A percentile compares a stretch with the other conserved stretches of the same genome.
phyloP scores from a whole-genome alignment of 2,888 invertebrate genomes.

The Calephelis perditalis region DNA sequence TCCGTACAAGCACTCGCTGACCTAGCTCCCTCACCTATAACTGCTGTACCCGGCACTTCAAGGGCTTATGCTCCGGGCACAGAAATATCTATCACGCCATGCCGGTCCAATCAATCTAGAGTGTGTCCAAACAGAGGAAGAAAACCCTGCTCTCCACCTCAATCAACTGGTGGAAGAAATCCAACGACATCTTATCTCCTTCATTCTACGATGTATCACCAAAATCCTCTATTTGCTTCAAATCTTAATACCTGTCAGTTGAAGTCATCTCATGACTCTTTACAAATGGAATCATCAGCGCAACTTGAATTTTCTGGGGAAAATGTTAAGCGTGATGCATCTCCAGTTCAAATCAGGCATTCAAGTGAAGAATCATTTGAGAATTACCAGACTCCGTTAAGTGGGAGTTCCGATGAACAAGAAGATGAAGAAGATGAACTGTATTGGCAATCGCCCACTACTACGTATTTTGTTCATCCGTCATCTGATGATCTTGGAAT shows the following conservation, averaged over 20 bases:
- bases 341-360: background rate
- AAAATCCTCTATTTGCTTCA: slow-evolving; percentile 19
- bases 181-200: slow-evolving; percentile 43
- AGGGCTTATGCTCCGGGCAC: slow-evolving; percentile 40
- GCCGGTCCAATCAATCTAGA: slow-evolving; percentile 36
- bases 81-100: slow-evolving; percentile 44
- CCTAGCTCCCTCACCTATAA: slow-evolving; percentile 36
- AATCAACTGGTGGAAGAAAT: slow-evolving; percentile 33
- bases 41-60: slow-evolving; percentile 34
- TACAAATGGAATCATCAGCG: background rate
- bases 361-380: background rate
- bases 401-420: slow-evolving; percentile 21
- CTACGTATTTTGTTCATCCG: slow-evolving; percentile 34
- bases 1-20: slow-evolving; percentile 46
- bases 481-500: slow-evolving; percentile 7
- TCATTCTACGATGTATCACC: slow-evolving; percentile 36
- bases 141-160: slow-evolving; percentile 38
- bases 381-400: background rate
- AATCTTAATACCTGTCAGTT: slow-evolving; percentile 17
- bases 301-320: background rate
- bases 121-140: slow-evolving; percentile 21
- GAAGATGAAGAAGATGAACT: slow-evolving; percentile 18
- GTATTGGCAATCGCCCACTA: slow-evolving; percentile 35
- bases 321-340: background rate
- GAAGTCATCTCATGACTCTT: background rate